A percentile compares a stretch with the other conserved stretches of the same genome.
Conservation (phyloP, 2,797 vertebrate species). For the Mionectes olivaceus region DNA sequence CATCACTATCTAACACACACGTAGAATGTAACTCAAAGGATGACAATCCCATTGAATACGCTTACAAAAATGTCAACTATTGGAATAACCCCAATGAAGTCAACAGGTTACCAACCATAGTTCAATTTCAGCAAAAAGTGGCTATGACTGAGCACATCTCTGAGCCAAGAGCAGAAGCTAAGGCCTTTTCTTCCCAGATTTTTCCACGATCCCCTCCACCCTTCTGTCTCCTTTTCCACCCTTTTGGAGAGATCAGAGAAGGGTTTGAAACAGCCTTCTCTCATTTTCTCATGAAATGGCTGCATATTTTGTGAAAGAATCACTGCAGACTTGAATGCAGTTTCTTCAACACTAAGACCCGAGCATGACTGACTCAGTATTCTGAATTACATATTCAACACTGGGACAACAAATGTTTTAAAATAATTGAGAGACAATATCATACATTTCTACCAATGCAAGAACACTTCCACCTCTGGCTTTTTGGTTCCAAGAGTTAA, state of each 20-base stretch:
- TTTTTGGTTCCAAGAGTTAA: background rate
- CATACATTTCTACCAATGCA: background rate
- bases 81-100: background rate
- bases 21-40: background rate
- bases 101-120: background rate
- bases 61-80: background rate
- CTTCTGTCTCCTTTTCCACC: background rate
- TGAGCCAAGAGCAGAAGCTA: background rate
- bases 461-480: background rate
- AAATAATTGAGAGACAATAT: background rate
- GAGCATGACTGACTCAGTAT: fast-evolving
- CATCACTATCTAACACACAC: background rate
- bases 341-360: background rate
- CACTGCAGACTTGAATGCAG: background rate
- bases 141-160: background rate
- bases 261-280: background rate
- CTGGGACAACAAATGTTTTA: background rate
- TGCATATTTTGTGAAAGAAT: background rate
- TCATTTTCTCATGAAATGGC: background rate
- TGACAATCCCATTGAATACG: background rate
- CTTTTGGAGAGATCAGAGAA: background rate
- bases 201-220: background rate
- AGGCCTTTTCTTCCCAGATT: background rate
- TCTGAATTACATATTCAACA: background rate
- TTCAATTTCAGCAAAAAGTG: background rate